These are phyloP conservation scores for Austrolebias charrua DNA, from an alignment of 2,797 vertebrate species.

Conservation along the genomic window DNA sequence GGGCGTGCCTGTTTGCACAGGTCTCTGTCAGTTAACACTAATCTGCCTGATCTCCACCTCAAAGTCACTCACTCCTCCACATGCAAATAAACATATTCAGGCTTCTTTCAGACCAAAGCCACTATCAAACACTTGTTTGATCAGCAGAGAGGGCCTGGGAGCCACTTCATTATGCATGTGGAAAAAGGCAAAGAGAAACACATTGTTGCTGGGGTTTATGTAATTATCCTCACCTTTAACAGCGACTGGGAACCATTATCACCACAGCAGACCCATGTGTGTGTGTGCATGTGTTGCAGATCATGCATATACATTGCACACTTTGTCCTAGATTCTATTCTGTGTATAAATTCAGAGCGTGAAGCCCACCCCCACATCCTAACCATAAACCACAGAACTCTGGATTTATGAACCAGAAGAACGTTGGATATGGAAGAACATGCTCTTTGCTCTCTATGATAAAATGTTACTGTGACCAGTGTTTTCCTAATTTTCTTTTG, in stretches of 20 bases:
- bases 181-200: slow-evolving; percentile 56
- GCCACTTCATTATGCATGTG: slow-evolving; percentile 69
- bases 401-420: slow-evolving; percentile 43
- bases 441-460: slow-evolving; percentile 34
- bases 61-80: slow-evolving; percentile 74
- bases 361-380: slow-evolving; percentile 55
- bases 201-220: slow-evolving; percentile 75
- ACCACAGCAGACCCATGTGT: slow-evolving; percentile 37
- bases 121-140: slow-evolving; percentile 79
- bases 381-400: slow-evolving; percentile 53
- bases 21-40: slow-evolving; percentile 73
- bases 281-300: slow-evolving; percentile 35
- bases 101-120: slow-evolving; percentile 69
- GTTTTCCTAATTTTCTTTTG: no score
- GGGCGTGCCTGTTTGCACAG: slow-evolving; percentile 75
- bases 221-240: slow-evolving; percentile 80
- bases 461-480: slow-evolving; percentile 33
- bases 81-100: slow-evolving; percentile 78
- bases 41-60: slow-evolving; percentile 77
- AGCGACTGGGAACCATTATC: slow-evolving; percentile 58
- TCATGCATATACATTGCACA: slow-evolving; percentile 42
- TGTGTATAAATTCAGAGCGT: slow-evolving; percentile 41
- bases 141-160: slow-evolving; percentile 66
- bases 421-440: not conserved
- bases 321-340: slow-evolving; percentile 54